These are phyloP conservation scores for Flabesymbios commensalis DNA, from an alignment of 2,888 invertebrate genomes.

Conservation along the genomic window DNA sequence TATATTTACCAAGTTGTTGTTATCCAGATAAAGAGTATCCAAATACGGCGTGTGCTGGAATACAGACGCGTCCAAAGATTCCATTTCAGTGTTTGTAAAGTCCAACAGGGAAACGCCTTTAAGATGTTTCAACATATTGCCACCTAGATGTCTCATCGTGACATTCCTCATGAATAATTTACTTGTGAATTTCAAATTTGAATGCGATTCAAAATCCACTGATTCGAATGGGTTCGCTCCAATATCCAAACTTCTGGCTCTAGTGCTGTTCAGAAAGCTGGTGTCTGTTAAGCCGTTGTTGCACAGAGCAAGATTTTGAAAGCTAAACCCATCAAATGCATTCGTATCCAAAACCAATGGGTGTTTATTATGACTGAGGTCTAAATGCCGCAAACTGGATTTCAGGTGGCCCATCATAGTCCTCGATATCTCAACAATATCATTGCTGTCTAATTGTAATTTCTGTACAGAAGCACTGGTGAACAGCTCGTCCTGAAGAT, in stretches of 20 bases:
- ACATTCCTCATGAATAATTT: conserved; percentile 7
- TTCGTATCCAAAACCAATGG: conserved; percentile 11
- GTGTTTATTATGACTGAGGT: conserved; percentile 12
- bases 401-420: conserved; percentile 9
- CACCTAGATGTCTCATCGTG: conserved; percentile 3
- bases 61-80: conserved; percentile 1
- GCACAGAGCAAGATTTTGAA: conserved; percentile 8
- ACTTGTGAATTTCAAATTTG: conserved; percentile 2
- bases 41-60: conserved; percentile 16
- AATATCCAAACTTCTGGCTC: conserved; percentile 14
- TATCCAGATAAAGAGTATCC: conserved; percentile 7
- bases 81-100: conserved; percentile 17
- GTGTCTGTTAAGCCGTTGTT: conserved; percentile 7
- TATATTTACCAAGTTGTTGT: conserved; percentile 15
- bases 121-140: conserved; percentile 9
- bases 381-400: conserved; percentile 8
- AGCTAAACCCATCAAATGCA: conserved; percentile 12
- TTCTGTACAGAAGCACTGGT: neutral
- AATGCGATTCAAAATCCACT: conserved; percentile 1
- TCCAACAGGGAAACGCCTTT: conserved; percentile 7
- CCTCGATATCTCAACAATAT: neutral
- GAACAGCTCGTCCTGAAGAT: conserved; percentile 3
- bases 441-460: conserved; percentile 13
- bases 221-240: conserved; percentile 19
- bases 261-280: conserved; percentile 13